These are phyloP conservation scores for Thomomys bottae DNA, from an alignment of 2,113 vertebrate species.

Conservation along the genomic window DNA sequence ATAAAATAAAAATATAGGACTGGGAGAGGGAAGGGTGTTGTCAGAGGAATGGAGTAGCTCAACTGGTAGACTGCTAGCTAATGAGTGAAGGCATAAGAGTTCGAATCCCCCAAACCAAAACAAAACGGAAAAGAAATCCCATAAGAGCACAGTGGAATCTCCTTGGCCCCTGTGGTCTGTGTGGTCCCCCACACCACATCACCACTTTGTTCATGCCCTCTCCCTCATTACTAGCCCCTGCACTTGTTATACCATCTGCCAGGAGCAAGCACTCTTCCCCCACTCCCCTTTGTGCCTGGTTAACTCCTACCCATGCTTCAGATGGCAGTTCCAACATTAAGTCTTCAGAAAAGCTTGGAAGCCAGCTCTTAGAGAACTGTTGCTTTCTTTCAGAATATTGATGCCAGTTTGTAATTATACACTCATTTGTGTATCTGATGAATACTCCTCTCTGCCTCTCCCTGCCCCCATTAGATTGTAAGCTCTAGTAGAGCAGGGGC, in stretches of 20 bases:
- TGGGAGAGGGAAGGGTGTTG: too few relatives aligned
- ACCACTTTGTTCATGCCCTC: not conserved
- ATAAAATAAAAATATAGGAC: not conserved
- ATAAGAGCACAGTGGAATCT: not conserved
- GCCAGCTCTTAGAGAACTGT: slow-evolving; percentile 33
- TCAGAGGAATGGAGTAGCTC: too few relatives aligned
- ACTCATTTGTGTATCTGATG: slow-evolving; percentile 56
- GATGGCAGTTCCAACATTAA: slow-evolving; percentile 70
- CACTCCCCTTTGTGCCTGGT: slow-evolving; percentile 35
- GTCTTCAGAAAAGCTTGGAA: slow-evolving; percentile 55
- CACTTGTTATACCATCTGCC: slow-evolving; percentile 61
- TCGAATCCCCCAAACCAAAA: too few relatives aligned
- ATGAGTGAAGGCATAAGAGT: too few relatives aligned
- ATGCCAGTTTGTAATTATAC: slow-evolving; percentile 51
- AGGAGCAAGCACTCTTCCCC: not conserved
- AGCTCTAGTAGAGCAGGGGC: slow-evolving; percentile 49
- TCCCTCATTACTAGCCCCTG: not conserved
- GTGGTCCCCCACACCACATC: not conserved
- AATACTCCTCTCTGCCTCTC: slow-evolving; percentile 4
- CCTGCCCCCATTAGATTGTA: slow-evolving; percentile 20
- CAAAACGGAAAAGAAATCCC: too few relatives aligned
- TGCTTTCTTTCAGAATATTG: slow-evolving; percentile 56
- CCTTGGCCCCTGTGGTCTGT: not conserved
- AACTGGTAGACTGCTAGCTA: too few relatives aligned
- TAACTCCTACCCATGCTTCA: slow-evolving; percentile 60